Evolutionary conservation across 2,797 vertebrate species (phyloP), one percentile per base, ranked within the genome.

Genomic region (Tadarida brasiliensis): DNA sequence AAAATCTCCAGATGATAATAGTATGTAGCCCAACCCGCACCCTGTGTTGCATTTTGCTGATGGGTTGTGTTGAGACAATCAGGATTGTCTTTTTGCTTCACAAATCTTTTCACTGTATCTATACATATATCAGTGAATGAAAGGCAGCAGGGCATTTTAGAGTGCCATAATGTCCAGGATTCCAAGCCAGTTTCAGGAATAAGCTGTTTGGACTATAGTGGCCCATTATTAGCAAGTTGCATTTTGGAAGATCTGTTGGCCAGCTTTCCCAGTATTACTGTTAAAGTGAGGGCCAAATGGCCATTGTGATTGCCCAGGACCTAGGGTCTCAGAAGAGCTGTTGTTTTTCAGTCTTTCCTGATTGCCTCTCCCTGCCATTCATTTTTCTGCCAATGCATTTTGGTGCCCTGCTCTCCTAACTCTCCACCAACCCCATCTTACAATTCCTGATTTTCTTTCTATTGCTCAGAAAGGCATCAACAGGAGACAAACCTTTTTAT

Each of bases 361-460:
- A 71, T 56, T 24, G 28, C 11, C 19, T 65, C 10, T 33, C 22
- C 51, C 5, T 1, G 2, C 22, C 56, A 57, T 57, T 67, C 63
- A 15, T 67, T 90, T 39, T 94, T 65, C n/a, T 94, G 70, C 24
- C 51, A 86, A 20, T 57, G 54, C n/a, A 76, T 93, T 90, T 90
- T 59, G 39, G 19, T 28, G 14, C n/a, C 30, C 4, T 76, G 26
- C 10, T 76, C 86, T 87, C 59, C n/a, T 90, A 61, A 67, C 17
- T 80, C 10, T 73, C 54, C 20, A 26, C 44, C 10, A 90, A 3
- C 49, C 9, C n/a, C 44, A 2, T 92, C 92, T 90, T 74, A 12
- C 17, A 65, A 87, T 89, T 70, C 82, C 83, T 95, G 11, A 68
- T 94, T 95, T 97, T 87, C 77, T 92, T 94, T 90, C 74, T 89